phyloP scores from a whole-genome alignment of 2,113 vertebrate genomes.

The Chinchilla lanigera region DNA sequence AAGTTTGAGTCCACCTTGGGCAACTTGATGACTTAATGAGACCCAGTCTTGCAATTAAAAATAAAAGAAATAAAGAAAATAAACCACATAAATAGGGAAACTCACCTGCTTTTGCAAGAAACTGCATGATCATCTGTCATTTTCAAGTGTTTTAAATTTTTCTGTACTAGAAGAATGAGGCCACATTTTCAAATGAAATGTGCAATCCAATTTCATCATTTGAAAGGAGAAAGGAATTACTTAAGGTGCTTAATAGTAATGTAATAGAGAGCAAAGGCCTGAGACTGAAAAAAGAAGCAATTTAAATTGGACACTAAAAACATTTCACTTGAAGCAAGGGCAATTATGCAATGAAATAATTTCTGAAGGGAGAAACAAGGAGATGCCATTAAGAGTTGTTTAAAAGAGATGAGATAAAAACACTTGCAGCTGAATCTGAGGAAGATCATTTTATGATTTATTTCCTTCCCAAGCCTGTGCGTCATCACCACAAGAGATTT shows the following conservation, averaged over 20 bases:
- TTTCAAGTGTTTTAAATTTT: neutral
- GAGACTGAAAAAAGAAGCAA: slow-evolving; percentile 63
- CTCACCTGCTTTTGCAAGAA: neutral
- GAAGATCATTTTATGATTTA: slow-evolving; percentile 51
- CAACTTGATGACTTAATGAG: neutral
- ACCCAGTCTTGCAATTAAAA: neutral
- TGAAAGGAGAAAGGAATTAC: slow-evolving; percentile 46
- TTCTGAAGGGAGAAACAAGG: slow-evolving; percentile 69
- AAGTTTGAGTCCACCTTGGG: neutral
- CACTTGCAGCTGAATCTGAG: neutral
- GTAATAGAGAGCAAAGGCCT: slow-evolving; percentile 69
- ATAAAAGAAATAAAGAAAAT: neutral
- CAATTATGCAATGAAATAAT: slow-evolving; percentile 76
- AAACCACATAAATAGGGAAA: neutral
- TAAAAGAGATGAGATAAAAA: slow-evolving; percentile 57
- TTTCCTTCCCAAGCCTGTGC: neutral
- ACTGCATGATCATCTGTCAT: neutral
- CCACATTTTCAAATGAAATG: slow-evolving; percentile 49
- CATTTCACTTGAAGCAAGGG: slow-evolving; percentile 71
- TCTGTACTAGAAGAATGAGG: neutral
- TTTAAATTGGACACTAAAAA: slow-evolving; percentile 78
- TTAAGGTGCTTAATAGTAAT: slow-evolving; percentile 71
- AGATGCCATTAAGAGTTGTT: slow-evolving; percentile 68
- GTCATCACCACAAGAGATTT: neutral
- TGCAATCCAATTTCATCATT: slow-evolving; percentile 64